Percentiles rank a stretch among this genome's conserved stretches.
phyloP scores from a whole-genome alignment of 2,113 vertebrate genomes.

The Limnothrissa miodon region DNA sequence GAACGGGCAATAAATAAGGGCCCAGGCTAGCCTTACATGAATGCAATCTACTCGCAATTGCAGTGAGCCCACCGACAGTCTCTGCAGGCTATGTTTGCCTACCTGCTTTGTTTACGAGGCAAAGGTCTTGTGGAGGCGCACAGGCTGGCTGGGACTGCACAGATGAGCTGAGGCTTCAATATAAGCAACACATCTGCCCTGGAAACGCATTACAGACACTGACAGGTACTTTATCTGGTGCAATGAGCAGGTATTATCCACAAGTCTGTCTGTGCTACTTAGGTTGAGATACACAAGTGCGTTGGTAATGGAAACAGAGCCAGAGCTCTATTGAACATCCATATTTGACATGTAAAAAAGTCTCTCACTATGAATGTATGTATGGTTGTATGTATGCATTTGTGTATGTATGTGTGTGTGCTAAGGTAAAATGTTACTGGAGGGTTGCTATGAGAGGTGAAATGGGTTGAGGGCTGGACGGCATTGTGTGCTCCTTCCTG shows the following conservation, averaged over 20 bases:
- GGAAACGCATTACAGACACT: background rate
- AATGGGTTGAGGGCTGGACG: background rate
- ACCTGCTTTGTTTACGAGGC: constrained; percentile 12
- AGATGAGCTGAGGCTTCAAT: background rate
- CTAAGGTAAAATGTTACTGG: background rate
- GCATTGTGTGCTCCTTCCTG: constrained; percentile 22
- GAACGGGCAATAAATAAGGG: constrained; percentile 48
- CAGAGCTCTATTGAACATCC: background rate
- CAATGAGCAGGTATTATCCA: background rate
- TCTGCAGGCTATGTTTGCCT: background rate
- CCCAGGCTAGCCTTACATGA: constrained; percentile 28
- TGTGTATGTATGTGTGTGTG: too few relatives aligned
- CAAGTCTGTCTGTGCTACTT: background rate
- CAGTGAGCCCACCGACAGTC: background rate
- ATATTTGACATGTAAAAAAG: background rate
- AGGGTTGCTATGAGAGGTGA: background rate
- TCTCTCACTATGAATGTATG: background rate
- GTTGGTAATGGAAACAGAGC: background rate
- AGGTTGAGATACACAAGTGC: background rate
- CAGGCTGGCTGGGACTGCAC: background rate
- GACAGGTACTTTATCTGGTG: background rate
- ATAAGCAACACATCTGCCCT: background rate
- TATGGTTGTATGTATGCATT: background rate
- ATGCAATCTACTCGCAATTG: constrained; percentile 19
- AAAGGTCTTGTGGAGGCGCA: background rate